phyloP scores from a whole-genome alignment of 2,888 invertebrate genomes.

The Apomyelois bistriatella region DNA sequence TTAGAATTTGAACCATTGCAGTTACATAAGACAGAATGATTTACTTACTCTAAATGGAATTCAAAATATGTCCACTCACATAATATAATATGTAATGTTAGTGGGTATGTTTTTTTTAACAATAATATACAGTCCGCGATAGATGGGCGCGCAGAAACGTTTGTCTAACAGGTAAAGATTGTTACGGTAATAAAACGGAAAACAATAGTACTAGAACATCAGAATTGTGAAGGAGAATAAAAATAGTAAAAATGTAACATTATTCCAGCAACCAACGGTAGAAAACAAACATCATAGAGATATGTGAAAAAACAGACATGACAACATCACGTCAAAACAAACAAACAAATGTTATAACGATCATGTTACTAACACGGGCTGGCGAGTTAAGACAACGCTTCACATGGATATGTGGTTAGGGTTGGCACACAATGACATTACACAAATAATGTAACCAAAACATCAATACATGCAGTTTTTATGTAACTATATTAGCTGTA shows the following conservation, averaged over 20 bases:
- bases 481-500: too few species aligned
- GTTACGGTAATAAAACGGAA: too few species aligned
- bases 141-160: too few species aligned
- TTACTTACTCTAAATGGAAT: too few species aligned
- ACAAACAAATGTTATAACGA: slow-evolving; percentile 12
- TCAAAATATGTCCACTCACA: too few species aligned
- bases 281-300: slow-evolving; percentile 1
- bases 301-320: background rate
- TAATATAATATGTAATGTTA: too few species aligned
- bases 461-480: background rate
- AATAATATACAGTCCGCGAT: too few species aligned
- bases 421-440: background rate
- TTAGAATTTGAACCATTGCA: too few species aligned
- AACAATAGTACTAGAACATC: background rate
- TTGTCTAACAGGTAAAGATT: too few species aligned
- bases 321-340: slow-evolving; percentile 3
- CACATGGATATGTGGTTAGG: slow-evolving; percentile 3
- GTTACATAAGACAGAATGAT: too few species aligned
- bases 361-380: slow-evolving; percentile 12
- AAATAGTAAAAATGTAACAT: background rate
- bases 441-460: background rate
- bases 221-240: background rate
- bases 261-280: background rate
- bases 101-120: too few species aligned
- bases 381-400: background rate